Evolutionary conservation across 2,888 invertebrate species (phyloP), one percentile per base, ranked within the genome.

Genomic region (Amiota communis): DNA sequence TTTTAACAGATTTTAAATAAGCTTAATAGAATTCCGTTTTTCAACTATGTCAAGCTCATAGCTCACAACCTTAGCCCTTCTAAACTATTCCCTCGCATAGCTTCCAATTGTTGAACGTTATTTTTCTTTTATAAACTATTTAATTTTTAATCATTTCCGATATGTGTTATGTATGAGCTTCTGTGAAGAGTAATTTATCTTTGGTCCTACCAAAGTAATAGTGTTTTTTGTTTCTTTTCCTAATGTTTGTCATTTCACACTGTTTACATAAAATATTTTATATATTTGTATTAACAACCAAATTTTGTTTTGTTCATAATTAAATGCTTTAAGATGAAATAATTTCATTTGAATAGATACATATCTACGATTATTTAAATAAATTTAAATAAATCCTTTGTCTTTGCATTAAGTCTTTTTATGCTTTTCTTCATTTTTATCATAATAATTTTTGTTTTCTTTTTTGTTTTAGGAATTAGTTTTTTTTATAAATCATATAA

Each of bases 231-330:
- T 11, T 11, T 15, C 6, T 53, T 15, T 8, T 53, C 17, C 48
- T 36, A 10, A 65, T 15, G 47, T 48, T 65, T 48, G 17, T n/a
- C n/a, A 47, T 63, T 63, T 36, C 36, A 63, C 15, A 77, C 78
- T 81, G 77, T 80, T 72, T 78, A 77, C 80, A 81, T 20, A 82
- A 82, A 77, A 15, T 75, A 72, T 65, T 76, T 74, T 67, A 74
- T 72, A 72, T 77, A 11, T 73, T 71, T 72, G 11, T 59, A 20
- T 36, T 6, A 36, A 59, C 59, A 59, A 59, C 59, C 59, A 59
- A 59, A 59, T 59, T 61, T 17, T 17, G 4, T 61, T 17, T 57
- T 71, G 51, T 65, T 61, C 61, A 61, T 70, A 47, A 46, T 23
- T 69, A 53, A 49, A 46, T 67, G 53, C 23, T 20, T 61, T 8